Base-by-base conservation (phyloP, 1,140 invertebrate genomes). In the Campoletis sonorensis region DNA sequence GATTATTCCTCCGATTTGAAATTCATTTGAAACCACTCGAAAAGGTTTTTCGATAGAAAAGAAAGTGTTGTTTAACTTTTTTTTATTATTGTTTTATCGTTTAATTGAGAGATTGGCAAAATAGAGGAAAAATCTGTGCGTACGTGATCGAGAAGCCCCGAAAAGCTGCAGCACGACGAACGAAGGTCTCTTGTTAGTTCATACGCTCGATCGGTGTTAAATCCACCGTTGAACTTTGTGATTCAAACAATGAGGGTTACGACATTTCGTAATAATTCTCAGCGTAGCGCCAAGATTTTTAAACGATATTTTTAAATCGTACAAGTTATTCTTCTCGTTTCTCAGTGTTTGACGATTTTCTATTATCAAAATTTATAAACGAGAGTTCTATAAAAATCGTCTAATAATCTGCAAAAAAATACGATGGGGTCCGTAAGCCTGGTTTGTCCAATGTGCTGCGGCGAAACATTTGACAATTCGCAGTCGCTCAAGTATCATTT, bases 381-480 rank as follows among this genome's bases (percentile, higher is more conserved):
- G n/a, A 26, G 23, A 26, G 67, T 33, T 16, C 11, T 13, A 16
- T 70, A 70, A 16, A 33, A 33, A 30, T 27, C 4, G 67, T 0
- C 37, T 64, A 27, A 26, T n/a, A 15, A 18, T 16, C 67, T 16
- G 37, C 18, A 40, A 72, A 72, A 64, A 79, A 18, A 58, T n/a
- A 58, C 54, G 1, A 94, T 94, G 93, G 93, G 92, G 87, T 92
- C 93, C 30, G 83, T 91, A 82, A 87, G 87, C 80, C 87, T 94
- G 21, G 88, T 92, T 79, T 95, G 95, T 84, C 94, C 94, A 7
- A 92, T 95, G 88, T 95, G 95, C 85, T 95, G 94, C 84, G 92
- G 92, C 68, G 92, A 94, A 87, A 93, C 90, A 75, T 95, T 95
- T 89, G 87, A 90, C 79, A 93, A 92, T 82, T 92, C 92, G 68